Base-by-base conservation (phyloP, 2,888 invertebrate species). In the Julus scanicus region DNA sequence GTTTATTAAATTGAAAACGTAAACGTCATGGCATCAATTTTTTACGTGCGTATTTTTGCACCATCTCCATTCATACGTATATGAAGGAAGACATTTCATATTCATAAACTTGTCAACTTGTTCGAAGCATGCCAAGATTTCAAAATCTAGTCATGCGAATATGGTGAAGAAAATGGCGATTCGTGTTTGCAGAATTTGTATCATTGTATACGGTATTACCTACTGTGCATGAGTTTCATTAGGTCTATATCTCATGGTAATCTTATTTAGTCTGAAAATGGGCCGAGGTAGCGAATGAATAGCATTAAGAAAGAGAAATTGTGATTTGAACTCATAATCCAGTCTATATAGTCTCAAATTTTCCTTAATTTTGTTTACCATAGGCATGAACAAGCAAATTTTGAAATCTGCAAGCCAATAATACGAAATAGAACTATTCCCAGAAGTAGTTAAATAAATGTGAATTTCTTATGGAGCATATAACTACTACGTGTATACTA, bases 1-100 rank as follows among this genome's bases (percentile, higher is more conserved):
- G 29, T 71, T 71, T 71, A 71, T 71, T 20, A 71, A 63, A 71
- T 71, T 71, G 71, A 71, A 71, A 71, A 71, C 11, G n/a, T 57
- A 57, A 57, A 57, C 57, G 57, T 57, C 57, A 57, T 17, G 3
- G 44, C 44, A 44, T 44, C 44, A 44, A 8, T 44, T 44, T 44
- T 44, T 20, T 13, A 8, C 49, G 49, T 53, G 17, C 17, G 4
- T 1, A 53, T 53, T 8, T 71, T 71, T 71, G 20, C n/a, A 9
- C 63, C 1, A 63, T 44, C 63, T 71, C 29, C 29, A 71, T 71
- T 71, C 71, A 29, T 20, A 29, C 71, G 71, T 6, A 29, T 8
- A 20, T 20, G 29, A 71, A 71, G 71, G 20, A 11, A 29, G 20
- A 20, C 71, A 29, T 71, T 71, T 29, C 71, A 71, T 71, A 29